Evolutionary conservation across 1,140 invertebrate genomes (phyloP), one percentile per base, ranked within the genome.

Genomic region (Ostrea denselamellosa): DNA sequence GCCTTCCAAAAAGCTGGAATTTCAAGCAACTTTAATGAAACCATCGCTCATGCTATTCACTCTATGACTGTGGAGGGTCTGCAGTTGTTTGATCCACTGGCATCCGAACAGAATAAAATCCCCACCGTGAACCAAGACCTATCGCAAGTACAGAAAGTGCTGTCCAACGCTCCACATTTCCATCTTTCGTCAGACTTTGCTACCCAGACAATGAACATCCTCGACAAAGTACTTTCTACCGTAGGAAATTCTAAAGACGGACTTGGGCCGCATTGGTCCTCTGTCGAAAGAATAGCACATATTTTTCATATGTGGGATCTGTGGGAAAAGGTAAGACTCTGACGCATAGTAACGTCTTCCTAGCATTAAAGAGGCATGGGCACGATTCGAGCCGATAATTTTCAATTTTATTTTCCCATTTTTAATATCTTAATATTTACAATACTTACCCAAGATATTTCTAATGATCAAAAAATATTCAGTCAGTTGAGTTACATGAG

Each of bases 281-380:
- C 92, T n/a, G 85, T 93, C 5, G 92, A 93, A 68, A 88, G 92
- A 34, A 88, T 93, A 19, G 92, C 90, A 2, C 92, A 93, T 77
- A 84, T 88, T 12, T 93, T 93, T 86, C 92, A 93, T 68, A 93
- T 93, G 92, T 90, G 89, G 91, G 92, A 93, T 71, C 85, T 93
- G 14, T 93, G 92, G 92, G 71, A 88, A 51, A 92, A 89, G 83
- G 87, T 92, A 68, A 0, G 44, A 34, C 22, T 44, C 34, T 1
- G 34, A 44, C 34, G 34, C 34, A 5, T 44, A 44, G 34, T 44
- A 44, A 44, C 34, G 1, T 44, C 34, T 44, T 44, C 34, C 34
- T 44, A 44, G 5, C 34, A 44, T 5, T 44, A 5, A n/a, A n/a
- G n/a, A n/a, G n/a, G n/a, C n/a, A n/a, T n/a, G n/a, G n/a, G n/a